These are phyloP conservation scores for Magallana nippona DNA, from an alignment of 2,888 invertebrate species.

Conservation along the genomic window DNA sequence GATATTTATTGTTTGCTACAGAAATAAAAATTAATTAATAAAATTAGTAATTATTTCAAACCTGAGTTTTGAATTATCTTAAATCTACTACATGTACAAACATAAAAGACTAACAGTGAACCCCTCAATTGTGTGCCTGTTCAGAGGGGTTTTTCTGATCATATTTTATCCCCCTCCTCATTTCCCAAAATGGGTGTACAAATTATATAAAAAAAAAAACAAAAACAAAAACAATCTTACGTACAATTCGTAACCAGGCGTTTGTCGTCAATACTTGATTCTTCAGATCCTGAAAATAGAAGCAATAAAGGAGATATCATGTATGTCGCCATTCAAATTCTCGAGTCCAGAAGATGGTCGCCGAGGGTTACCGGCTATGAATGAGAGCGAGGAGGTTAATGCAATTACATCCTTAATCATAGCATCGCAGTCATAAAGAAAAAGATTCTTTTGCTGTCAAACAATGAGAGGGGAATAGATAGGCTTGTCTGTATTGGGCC, in stretches of 20 bases:
- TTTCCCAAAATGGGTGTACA: too few relatives aligned
- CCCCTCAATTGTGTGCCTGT: too few relatives aligned
- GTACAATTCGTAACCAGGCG: constrained; percentile 65
- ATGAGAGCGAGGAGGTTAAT: constrained; percentile 3
- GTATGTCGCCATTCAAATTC: too few relatives aligned
- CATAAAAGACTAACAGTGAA: too few relatives aligned
- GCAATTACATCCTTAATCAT: constrained; percentile 13
- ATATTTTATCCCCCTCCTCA: too few relatives aligned
- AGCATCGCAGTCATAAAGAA: background rate
- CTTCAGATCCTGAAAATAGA: constrained; percentile 61
- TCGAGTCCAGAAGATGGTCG: background rate
- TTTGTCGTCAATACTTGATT: constrained; percentile 66
- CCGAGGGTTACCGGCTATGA: background rate
- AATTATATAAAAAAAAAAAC: too few relatives aligned
- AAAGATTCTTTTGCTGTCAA: constrained; percentile 2
- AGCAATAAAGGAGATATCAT: background rate
- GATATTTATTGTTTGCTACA: too few relatives aligned
- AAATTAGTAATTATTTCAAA: too few relatives aligned
- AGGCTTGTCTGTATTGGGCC: background rate
- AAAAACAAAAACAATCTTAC: constrained; percentile 39
- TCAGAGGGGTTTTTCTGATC: too few relatives aligned
- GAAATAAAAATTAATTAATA: too few relatives aligned
- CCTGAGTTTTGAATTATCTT: too few relatives aligned
- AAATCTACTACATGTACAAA: too few relatives aligned
- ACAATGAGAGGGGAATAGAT: constrained; percentile 19